Base-by-base conservation (phyloP, 2,888 invertebrate species). In the Seira musarum region DNA sequence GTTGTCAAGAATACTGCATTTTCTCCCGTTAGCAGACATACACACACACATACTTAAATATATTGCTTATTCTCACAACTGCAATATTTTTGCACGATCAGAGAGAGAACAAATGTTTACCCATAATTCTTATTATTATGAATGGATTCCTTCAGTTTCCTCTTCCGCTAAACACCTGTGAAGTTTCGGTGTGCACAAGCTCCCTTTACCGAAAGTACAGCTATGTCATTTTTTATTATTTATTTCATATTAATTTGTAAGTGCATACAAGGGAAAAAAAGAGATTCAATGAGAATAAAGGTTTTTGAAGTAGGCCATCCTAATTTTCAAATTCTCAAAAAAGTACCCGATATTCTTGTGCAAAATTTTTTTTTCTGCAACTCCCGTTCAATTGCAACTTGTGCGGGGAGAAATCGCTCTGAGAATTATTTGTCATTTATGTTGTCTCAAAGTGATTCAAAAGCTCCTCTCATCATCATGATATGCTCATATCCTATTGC, bases 241-340 rank as follows among this genome's bases (percentile, higher is more conserved):
- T 53, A 67, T 74, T 68, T 75, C 61, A 63, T 49, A 70, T 70
- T 75, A 75, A 80, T 66, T 80, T 70, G 66, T 75, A 75, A 75
- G 60, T 60, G 30, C 74, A 66, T 57, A 66, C 21, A 60, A 70
- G 19, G 40, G 57, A 71, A 65, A 60, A 57, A 60, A 53, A 40
- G 24, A 53, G 15, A 66, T 64, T 46, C 61, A 66, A 74, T 49
- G 53, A 25, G 25, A 68, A 61, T 40, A 74, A 69, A 53, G 19
- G 35, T 68, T 63, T n/a, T n/a, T 70, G 63, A 80, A 75, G 80
- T 80, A 80, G 80, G 80, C 74, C 74, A 75, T n/a, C 80, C 80
- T 80, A 75, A 80, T 71, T 80, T 75, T 63, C 71, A 66, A 75
- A 75, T 69, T 65, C 19, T 10, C 2, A 60, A 21, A 22, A 60